These are phyloP conservation scores for Neodon shergylaensis DNA, from an alignment of 2,113 vertebrate species.

Conservation along the genomic window DNA sequence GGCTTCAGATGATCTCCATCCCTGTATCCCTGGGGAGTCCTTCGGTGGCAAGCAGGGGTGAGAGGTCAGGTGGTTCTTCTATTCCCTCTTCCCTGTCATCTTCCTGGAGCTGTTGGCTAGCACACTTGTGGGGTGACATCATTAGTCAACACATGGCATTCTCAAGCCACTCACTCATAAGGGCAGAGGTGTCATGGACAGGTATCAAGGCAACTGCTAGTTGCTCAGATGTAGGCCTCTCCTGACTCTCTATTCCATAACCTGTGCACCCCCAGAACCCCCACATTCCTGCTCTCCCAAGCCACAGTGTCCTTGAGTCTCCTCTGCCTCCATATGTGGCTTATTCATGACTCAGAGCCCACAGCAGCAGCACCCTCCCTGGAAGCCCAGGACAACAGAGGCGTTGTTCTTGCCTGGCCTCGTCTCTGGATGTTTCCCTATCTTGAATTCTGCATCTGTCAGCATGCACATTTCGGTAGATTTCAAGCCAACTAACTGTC, in stretches of 20 bases:
- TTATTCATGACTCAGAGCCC: not conserved
- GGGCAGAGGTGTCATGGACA: not conserved
- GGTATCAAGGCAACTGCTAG: not conserved
- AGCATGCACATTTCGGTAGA: conserved; percentile 36
- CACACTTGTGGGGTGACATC: not conserved
- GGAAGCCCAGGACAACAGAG: not conserved
- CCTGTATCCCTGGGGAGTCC: accelerated
- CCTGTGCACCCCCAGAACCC: not conserved
- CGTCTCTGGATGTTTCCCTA: not conserved
- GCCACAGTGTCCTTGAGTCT: not conserved
- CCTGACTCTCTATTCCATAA: not conserved
- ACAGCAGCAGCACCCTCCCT: not conserved
- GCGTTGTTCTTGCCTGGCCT: not conserved
- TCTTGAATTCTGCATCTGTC: conserved; percentile 36
- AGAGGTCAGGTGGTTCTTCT: not conserved
- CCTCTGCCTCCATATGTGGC: not conserved
- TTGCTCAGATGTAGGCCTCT: not conserved
- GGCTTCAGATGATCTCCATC: not conserved
- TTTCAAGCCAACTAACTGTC: conserved; percentile 34
- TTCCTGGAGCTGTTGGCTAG: accelerated
- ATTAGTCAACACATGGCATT: not conserved
- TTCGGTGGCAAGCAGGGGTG: not conserved
- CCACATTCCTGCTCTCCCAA: not conserved
- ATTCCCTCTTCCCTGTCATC: too few species aligned
- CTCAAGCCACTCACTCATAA: not conserved